A percentile compares a stretch with the other conserved stretches of the same genome.
Conservation (phyloP, 2,888 invertebrate genomes). For the Heteropelma amictum region DNA sequence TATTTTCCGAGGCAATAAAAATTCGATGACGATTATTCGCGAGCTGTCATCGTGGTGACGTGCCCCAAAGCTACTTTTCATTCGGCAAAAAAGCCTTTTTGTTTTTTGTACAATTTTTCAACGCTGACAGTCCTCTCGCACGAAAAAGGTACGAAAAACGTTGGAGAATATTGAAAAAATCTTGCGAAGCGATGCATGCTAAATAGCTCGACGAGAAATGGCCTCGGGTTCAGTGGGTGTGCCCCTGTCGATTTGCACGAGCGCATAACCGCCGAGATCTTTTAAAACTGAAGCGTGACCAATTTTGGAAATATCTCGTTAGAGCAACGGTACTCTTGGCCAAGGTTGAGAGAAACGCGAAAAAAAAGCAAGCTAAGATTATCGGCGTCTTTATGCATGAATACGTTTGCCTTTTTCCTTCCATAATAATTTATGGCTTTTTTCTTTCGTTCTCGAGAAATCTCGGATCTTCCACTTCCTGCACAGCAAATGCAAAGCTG, state of each 20-base stretch:
- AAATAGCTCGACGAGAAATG: constrained; percentile 11
- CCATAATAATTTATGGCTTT: constrained; percentile 26
- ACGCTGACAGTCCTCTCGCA: constrained; percentile 27
- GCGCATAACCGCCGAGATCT: constrained; percentile 25
- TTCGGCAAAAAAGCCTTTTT: too few species aligned
- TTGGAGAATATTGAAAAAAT: background rate
- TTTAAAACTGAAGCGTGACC: constrained; percentile 53
- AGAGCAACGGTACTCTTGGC: constrained; percentile 41
- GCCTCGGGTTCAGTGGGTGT: constrained; percentile 38
- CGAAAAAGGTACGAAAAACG: background rate
- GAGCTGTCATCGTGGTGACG: too few species aligned
- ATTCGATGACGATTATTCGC: too few species aligned
- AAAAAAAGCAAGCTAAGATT: constrained; percentile 14
- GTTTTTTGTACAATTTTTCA: too few species aligned
- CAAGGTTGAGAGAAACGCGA: constrained; percentile 17
- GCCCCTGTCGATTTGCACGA: constrained; percentile 35
- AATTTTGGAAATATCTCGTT: constrained; percentile 54
- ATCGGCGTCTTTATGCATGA: constrained; percentile 18
- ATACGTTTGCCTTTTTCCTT: constrained; percentile 17
- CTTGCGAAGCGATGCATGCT: background rate
- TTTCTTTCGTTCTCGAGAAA: background rate
- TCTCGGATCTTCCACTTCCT: constrained; percentile 3
- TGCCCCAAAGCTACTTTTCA: too few species aligned
- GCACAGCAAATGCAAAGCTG: too few species aligned
- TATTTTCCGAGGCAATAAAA: too few species aligned